Percentiles rank a stretch among this genome's conserved stretches.
Evolutionary conservation across 2,113 vertebrate genomes (phyloP).

Genomic region (Aleadryas rufinucha): DNA sequence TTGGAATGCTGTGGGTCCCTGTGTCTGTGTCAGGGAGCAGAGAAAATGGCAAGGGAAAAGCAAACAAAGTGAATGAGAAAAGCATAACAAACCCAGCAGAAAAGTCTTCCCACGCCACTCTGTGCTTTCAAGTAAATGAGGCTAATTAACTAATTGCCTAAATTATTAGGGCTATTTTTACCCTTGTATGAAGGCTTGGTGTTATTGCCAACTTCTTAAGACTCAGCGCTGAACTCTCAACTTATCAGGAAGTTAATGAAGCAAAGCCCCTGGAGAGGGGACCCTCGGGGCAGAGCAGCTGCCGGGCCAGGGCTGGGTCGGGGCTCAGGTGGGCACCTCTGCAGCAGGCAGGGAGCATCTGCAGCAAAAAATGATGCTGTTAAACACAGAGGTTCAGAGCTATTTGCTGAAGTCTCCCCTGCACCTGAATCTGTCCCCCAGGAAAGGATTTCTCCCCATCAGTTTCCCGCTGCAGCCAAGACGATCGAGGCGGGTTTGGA

Average conservation of each 20-base stretch:
- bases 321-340: neutral
- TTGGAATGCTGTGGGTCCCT: neutral
- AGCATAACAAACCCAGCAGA: slow-evolving; percentile 26
- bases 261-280: neutral
- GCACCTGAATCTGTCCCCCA: neutral
- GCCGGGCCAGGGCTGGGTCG: neutral
- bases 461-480: neutral
- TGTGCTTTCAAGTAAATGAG: slow-evolving; percentile 60
- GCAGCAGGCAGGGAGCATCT: neutral
- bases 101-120: slow-evolving; percentile 35
- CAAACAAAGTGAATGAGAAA: slow-evolving; percentile 5
- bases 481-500: neutral
- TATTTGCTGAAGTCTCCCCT: neutral
- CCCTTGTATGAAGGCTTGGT: slow-evolving; percentile 3
- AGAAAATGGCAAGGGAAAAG: neutral
- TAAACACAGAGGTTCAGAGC: neutral
- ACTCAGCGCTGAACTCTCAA: neutral
- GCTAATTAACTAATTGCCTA: slow-evolving; percentile 67
- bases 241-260: slow-evolving; percentile 7
- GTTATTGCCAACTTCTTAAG: slow-evolving; percentile 4
- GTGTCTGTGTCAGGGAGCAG: neutral
- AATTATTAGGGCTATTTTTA: slow-evolving; percentile 59
- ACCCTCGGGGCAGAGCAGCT: neutral
- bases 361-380: neutral
- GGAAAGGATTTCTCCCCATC: neutral